These are phyloP conservation scores for Orchesella flavescens DNA, from an alignment of 2,888 invertebrate genomes.

Conservation along the genomic window DNA sequence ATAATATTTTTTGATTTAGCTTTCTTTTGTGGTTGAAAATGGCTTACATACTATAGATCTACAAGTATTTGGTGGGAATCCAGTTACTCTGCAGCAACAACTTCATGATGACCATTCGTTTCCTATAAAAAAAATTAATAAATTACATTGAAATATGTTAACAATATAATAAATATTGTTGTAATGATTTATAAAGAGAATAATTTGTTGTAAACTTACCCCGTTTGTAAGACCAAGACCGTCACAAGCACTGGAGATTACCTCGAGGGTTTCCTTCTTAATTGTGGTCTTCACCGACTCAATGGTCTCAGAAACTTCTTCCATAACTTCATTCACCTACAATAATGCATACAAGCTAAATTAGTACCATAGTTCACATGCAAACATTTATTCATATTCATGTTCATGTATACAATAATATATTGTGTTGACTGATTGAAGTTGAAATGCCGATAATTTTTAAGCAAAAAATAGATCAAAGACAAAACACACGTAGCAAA, in stretches of 20 bases:
- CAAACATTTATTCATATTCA: not conserved
- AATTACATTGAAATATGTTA: conserved; percentile 1
- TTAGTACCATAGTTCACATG: not conserved
- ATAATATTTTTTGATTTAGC: conserved; percentile 54
- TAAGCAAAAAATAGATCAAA: not conserved
- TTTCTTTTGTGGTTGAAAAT: conserved; percentile 57
- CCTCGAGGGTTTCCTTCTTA: conserved; percentile 56
- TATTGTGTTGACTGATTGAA: not conserved
- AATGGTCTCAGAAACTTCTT: conserved; percentile 63
- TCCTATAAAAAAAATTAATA: conserved; percentile 56
- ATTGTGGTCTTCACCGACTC: conserved; percentile 39
- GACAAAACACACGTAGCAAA: not conserved
- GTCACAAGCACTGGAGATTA: conserved; percentile 53
- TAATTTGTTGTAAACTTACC: conserved; percentile 35
- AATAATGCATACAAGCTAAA: not conserved
- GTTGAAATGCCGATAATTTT: not conserved
- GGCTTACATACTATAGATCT: conserved; percentile 58
- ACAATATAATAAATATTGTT: not conserved
- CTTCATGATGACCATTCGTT: conserved; percentile 63
- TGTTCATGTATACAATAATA: not conserved
- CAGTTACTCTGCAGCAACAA: conserved; percentile 65
- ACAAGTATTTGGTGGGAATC: conserved; percentile 60
- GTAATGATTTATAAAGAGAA: no score
- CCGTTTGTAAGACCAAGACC: conserved; percentile 59
- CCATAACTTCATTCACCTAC: conserved; percentile 56